Evolutionary conservation across 2,797 vertebrate species (phyloP).

Genomic region (Hydrolagus colliei): DNA sequence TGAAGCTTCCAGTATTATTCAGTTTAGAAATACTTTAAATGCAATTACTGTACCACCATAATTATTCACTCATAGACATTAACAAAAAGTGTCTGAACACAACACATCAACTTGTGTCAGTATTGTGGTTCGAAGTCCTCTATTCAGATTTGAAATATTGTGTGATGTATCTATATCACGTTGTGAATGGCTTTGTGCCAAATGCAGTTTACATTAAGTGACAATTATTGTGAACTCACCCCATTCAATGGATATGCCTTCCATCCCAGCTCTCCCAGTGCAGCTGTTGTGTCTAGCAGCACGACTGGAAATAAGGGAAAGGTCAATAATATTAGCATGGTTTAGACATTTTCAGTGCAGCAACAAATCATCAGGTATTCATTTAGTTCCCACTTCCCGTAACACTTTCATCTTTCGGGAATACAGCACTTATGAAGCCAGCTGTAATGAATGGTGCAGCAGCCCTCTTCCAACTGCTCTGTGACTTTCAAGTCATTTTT

Average conservation of each 20-base stretch:
- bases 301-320: constrained; percentile 72
- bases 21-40: neutral
- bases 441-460: too few relatives aligned
- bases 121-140: too few relatives aligned
- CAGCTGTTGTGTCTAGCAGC: constrained; percentile 85
- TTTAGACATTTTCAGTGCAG: constrained; percentile 7
- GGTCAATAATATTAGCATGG: constrained; percentile 34
- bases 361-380: neutral
- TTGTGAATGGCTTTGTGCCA: neutral
- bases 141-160: neutral
- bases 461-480: too few relatives aligned
- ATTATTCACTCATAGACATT: neutral
- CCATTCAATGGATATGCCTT: constrained; percentile 91
- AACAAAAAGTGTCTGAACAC: neutral
- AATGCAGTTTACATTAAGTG: neutral
- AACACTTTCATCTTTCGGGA: too few relatives aligned
- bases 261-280: constrained; percentile 87
- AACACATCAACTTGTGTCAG: neutral
- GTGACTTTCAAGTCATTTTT: too few relatives aligned
- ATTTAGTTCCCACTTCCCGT: too few relatives aligned
- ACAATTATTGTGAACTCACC: constrained; percentile 60
- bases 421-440: too few relatives aligned
- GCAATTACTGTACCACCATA: neutral
- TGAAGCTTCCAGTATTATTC: too few relatives aligned
- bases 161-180: neutral